Percentiles rank a stretch among this genome's conserved stretches.
Conservation (phyloP, 2,888 invertebrate species). For the Amitus sp. region DNA sequence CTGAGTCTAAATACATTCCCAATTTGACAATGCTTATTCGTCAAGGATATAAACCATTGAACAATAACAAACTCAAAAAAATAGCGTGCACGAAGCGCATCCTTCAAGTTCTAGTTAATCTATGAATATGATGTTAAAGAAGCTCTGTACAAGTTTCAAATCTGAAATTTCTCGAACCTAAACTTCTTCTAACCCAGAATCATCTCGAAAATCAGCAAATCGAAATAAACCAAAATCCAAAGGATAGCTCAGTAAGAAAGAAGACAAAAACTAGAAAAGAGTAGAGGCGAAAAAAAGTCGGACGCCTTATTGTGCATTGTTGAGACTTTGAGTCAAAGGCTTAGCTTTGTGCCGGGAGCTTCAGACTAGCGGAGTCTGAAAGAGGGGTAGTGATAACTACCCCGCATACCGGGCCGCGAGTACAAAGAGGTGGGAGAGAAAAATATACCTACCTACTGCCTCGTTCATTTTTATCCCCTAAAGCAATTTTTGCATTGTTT, state of each 20-base stretch:
- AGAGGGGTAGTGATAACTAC: conserved; percentile 51
- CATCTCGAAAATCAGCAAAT: conserved; percentile 27
- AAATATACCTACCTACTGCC: conserved; percentile 64
- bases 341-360: conserved; percentile 59
- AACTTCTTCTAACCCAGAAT: not conserved
- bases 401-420: conserved; percentile 47
- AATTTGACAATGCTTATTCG: too few relatives aligned
- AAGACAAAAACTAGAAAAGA: conserved; percentile 26
- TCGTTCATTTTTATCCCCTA: conserved; percentile 67
- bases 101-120: too few relatives aligned
- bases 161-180: too few relatives aligned
- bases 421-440: conserved; percentile 60
- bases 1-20: too few relatives aligned
- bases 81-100: too few relatives aligned
- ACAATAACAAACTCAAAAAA: too few relatives aligned
- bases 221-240: conserved; percentile 29
- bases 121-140: too few relatives aligned
- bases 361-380: conserved; percentile 42
- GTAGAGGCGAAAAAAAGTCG: conserved; percentile 51
- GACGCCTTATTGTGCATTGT: conserved; percentile 63
- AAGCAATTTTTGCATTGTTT: conserved; percentile 67
- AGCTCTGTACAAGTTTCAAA: too few relatives aligned
- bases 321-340: conserved; percentile 64
- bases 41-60: too few relatives aligned
- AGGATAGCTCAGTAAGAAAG: conserved; percentile 24